phyloP scores from a whole-genome alignment of 1,140 invertebrate genomes.

The Apocrypta bakeri region DNA sequence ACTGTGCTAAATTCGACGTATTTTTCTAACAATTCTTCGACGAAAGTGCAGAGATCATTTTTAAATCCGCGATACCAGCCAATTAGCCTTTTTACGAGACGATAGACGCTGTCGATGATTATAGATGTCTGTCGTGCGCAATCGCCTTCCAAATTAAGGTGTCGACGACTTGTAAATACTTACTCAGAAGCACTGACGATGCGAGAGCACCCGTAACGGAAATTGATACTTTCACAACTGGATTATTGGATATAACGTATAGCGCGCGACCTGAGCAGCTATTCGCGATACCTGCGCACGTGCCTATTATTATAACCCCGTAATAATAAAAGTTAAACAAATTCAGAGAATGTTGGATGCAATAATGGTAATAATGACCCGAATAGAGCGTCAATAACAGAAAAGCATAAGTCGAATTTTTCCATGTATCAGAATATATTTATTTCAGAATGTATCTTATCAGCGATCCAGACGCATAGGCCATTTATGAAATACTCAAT shows the following conservation, averaged over 20 bases:
- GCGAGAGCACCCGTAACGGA: not conserved
- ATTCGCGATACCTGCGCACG: constrained; percentile 14
- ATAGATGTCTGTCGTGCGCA: not conserved
- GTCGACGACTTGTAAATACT: constrained; percentile 32
- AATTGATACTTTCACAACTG: not conserved
- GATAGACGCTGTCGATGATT: constrained; percentile 5
- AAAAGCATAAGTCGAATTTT: not conserved
- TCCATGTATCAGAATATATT: too few species aligned
- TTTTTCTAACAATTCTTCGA: too few species aligned
- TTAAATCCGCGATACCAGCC: constrained; percentile 5
- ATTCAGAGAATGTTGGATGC: not conserved
- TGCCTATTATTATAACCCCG: constrained; percentile 15
- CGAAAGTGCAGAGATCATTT: constrained; percentile 5
- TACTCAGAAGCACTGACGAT: not conserved
- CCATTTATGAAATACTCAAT: not conserved
- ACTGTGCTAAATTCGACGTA: too few species aligned
- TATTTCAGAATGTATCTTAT: too few species aligned
- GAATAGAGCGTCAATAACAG: not conserved
- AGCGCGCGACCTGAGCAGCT: not conserved
- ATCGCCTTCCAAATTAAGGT: constrained; percentile 32
- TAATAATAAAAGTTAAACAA: constrained; percentile 24
- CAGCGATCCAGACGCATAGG: not conserved
- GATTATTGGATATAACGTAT: not conserved
- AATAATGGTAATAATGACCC: not conserved
- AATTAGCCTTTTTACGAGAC: constrained; percentile 20